A percentile compares a stretch with the other conserved stretches of the same genome.
phyloP scores from a whole-genome alignment of 2,888 invertebrate species.

The Therioaphis trifolii region DNA sequence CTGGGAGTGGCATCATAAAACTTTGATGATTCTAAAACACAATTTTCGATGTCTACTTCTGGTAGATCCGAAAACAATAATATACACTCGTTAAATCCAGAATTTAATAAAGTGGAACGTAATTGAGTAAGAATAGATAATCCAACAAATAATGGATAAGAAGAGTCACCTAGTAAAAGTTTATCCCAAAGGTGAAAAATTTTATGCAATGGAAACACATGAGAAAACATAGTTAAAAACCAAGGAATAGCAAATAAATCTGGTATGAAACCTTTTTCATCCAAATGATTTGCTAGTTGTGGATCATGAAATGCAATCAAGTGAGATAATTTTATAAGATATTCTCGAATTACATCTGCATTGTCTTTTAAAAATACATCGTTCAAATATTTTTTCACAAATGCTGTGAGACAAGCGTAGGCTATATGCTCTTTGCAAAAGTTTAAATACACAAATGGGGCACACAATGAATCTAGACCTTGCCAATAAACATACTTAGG shows the following conservation, averaged over 20 bases:
- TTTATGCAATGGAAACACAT: constrained; percentile 98
- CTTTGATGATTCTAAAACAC: constrained; percentile 87
- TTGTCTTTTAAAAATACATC: constrained; percentile 98
- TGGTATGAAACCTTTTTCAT: constrained; percentile 93
- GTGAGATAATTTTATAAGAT: constrained; percentile 95
- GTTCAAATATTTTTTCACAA: constrained; percentile 95
- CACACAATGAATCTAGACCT: constrained; percentile 96
- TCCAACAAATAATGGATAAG: constrained; percentile 94
- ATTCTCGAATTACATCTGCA: constrained; percentile 95
- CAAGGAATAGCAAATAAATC: constrained; percentile 98
- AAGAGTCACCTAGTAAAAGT: constrained; percentile 89
- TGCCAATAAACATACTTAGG: constrained; percentile 99
- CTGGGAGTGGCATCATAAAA: constrained; percentile 88
- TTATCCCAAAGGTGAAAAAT: constrained; percentile 98
- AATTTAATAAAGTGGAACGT: constrained; percentile 82
- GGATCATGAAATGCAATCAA: constrained; percentile 97
- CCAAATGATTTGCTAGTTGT: constrained; percentile 87
- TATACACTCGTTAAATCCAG: constrained; percentile 98
- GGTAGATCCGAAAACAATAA: constrained; percentile 98
- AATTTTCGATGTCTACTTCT: constrained; percentile 94
- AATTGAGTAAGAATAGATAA: constrained; percentile 91
- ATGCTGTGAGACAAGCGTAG: constrained; percentile 92
- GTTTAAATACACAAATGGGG: constrained; percentile 95
- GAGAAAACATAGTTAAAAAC: constrained; percentile 99
- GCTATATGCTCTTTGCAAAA: constrained; percentile 97